Base-by-base conservation (phyloP, 1,140 invertebrate species). In the Pentalonia nigronervosa region DNA sequence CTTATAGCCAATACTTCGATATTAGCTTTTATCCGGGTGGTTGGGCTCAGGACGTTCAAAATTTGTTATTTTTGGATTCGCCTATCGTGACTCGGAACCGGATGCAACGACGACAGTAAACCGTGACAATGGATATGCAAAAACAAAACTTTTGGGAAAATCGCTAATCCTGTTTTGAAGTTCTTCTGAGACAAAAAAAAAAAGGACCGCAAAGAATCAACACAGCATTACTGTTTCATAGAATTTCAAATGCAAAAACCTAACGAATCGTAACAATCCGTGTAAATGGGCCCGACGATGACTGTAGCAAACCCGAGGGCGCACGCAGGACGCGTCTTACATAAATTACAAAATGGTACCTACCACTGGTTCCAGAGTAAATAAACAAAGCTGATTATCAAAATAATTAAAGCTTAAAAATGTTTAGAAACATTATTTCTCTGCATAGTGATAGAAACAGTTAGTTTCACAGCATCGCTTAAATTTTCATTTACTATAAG, bases 181-280 rank as follows among this genome's bases (percentile, higher is more conserved):
- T 60, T 41, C 41, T 56, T 90, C 21, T 8, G 89, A 23, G n/a
- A 48, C n/a, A 34, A 91, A 56, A 34, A 92, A 41, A 30, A 53
- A 50, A 9, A 45, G 11, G 21, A 84, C 11, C 7, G 30, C 21
- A 47, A 7, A n/a, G 90, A 93, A 84, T 93, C 91, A 93, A 93
- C 91, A 84, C 47, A 14, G 81, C 36, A 91, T 91, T 76, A 91
- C 67, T 45, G 67, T 67, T 81, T 83, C 81, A 47, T 83, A 36
- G 91, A 81, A n/a, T 91, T 91, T 81, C 23, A 23, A 93, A 93
- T 93, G 91, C 76, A 93, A 93, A 91, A 93, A 93, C 91, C 91
- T 93, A 93, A 93, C 91, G 91, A 93, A 93, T 93, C 91, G 91
- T 93, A 84, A 93, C 91, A 93, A 83, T 41, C 45, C 67, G 91